These are phyloP conservation scores for Brachypalpus laphriformis DNA, from an alignment of 2,888 invertebrate genomes.

Conservation along the genomic window DNA sequence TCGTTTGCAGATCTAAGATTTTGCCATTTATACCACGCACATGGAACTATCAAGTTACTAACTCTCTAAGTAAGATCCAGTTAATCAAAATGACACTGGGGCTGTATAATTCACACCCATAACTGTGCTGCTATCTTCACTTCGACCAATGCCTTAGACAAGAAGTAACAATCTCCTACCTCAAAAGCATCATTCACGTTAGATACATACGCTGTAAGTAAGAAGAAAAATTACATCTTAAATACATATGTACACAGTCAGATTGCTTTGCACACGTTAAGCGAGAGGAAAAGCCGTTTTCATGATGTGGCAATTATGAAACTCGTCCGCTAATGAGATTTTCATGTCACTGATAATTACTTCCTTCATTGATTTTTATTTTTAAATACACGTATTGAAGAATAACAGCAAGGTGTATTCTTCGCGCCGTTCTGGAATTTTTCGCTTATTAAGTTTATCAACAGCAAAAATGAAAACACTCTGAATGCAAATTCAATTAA, in stretches of 20 bases:
- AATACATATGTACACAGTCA: not conserved
- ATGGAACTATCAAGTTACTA: no score
- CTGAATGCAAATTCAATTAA: not conserved
- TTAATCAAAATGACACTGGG: no score
- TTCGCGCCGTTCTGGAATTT: not conserved
- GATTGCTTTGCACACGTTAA: not conserved
- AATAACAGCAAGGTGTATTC: not conserved
- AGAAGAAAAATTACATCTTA: not conserved
- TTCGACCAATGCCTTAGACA: no score
- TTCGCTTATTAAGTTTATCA: not conserved
- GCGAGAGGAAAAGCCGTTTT: not conserved
- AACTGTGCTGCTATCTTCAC: no score
- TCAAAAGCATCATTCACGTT: not conserved
- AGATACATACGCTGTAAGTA: not conserved
- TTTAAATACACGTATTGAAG: not conserved
- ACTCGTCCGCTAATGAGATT: conserved; percentile 20
- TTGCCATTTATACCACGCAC: no score
- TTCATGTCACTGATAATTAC: conserved; percentile 15
- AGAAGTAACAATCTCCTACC: not conserved
- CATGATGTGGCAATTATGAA: conserved; percentile 12
- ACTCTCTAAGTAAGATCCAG: no score
- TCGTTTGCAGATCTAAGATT: no score
- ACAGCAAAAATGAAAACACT: not conserved
- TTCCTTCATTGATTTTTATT: conserved; percentile 6
- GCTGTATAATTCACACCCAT: no score